Conservation (phyloP, 1,140 invertebrate genomes). For the Procambarus clarkii region DNA sequence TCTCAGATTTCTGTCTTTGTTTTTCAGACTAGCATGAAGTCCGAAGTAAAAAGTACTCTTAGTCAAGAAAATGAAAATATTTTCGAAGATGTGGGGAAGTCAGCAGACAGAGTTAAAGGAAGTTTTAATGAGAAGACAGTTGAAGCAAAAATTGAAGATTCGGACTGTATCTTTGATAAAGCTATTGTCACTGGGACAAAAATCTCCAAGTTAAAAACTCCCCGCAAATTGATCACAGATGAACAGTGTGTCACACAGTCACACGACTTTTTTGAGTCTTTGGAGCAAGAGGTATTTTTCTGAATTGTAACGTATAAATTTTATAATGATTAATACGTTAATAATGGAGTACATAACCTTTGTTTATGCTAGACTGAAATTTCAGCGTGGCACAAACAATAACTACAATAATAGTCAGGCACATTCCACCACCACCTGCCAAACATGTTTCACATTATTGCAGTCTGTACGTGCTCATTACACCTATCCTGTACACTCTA, state of each 20-base stretch:
- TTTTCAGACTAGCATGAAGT: neutral
- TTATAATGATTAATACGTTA: too few species aligned
- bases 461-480: too few species aligned
- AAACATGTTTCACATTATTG: too few species aligned
- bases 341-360: too few species aligned
- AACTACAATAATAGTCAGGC: too few species aligned
- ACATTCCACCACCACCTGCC: too few species aligned
- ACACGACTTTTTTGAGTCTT: neutral
- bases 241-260: neutral
- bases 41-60: neutral
- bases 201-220: neutral
- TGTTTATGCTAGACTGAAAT: too few species aligned
- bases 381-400: too few species aligned
- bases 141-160: neutral
- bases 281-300: constrained; percentile 2
- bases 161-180: neutral
- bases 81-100: neutral
- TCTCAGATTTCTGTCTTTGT: neutral
- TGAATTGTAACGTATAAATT: neutral
- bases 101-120: neutral
- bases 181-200: neutral
- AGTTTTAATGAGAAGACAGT: neutral
- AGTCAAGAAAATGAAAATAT: neutral
- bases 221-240: neutral
- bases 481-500: too few species aligned